Evolutionary conservation across 2,888 invertebrate species (phyloP), one percentile per base, ranked within the genome.

Genomic region (Agrilus cyanescens): DNA sequence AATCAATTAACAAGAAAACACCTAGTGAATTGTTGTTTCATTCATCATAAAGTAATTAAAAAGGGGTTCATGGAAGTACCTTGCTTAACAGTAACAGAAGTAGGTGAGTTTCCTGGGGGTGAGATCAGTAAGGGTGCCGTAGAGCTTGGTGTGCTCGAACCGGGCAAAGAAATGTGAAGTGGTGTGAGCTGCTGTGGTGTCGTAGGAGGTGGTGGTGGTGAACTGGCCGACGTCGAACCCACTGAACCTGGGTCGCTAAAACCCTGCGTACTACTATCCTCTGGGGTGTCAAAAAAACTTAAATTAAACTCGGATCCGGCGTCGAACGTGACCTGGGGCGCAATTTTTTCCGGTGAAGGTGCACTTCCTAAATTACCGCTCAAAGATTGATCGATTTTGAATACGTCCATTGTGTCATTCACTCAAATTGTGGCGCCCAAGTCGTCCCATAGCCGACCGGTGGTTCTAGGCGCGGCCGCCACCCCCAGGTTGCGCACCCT

Each of bases 301-400:
- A 86, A 73, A 67, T 85, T 82, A 67, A 86, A 86, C 65, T 85
- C 83, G 51, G 81, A 76, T 61, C 78, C 79, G 54, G 82, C 79
- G 66, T 82, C 83, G 67, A 84, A 80, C 58, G 76, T 74, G 53
- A 82, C 80, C 65, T 77, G 74, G 63, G 76, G 71, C 61, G 73
- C 69, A 58, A 73, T 68, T 66, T 73, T 73, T 62, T 76, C 75
- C 53, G 74, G 73, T 49, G 72, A 69, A 56, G 74, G 77, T 63
- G 76, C 74, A 59, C 68, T 71, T 56, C 74, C 74, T 62, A 77
- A 63, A 65, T 75, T 73, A 66, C 74, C 74, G 66, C 71, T 72
- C 60, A 76, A 70, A 64, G 77, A 75, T 71, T 74, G 75, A 60
- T 80, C 80, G 60, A 75, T 70, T 68, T 76, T 75, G 71, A 81